These are phyloP conservation scores for Epinephelus fuscoguttatus DNA, from an alignment of 2,113 vertebrate genomes.

Conservation along the genomic window DNA sequence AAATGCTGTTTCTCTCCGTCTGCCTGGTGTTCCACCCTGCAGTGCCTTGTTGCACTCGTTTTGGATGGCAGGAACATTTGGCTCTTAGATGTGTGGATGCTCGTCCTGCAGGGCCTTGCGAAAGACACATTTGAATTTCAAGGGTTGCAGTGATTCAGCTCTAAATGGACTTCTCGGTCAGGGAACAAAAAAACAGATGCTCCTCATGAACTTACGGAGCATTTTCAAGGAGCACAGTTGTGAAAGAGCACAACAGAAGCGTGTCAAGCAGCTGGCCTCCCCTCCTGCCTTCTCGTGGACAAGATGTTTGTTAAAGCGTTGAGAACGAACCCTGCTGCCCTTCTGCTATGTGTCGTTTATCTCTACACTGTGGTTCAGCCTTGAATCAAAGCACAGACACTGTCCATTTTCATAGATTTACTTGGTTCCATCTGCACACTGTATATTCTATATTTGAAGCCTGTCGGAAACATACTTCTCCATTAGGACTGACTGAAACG, in stretches of 20 bases:
- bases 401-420: conserved; percentile 56
- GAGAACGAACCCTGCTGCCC: conserved; percentile 38
- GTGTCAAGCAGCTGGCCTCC: conserved; percentile 28
- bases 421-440: conserved; percentile 40
- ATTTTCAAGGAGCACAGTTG: conserved; percentile 41
- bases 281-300: conserved; percentile 54
- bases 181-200: conserved; percentile 24
- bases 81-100: conserved; percentile 45
- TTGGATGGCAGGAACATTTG: conserved; percentile 58
- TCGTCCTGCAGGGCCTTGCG: conserved; percentile 36
- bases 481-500: conserved; percentile 66
- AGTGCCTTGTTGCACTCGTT: conserved; percentile 84
- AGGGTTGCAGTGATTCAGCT: conserved; percentile 22
- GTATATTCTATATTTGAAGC: conserved; percentile 54
- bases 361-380: conserved; percentile 57
- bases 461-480: conserved; percentile 47
- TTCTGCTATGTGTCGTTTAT: conserved; percentile 41
- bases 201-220: conserved; percentile 38
- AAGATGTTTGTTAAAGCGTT: conserved; percentile 20
- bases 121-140: conserved; percentile 40
- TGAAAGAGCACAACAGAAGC: conserved; percentile 46
- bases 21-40: conserved; percentile 79
- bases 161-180: conserved; percentile 39
- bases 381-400: conserved; percentile 63
- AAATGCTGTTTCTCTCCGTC: conserved; percentile 63